Evolutionary conservation across 2,113 vertebrate genomes (phyloP).

Genomic region (Callithrix jacchus): DNA sequence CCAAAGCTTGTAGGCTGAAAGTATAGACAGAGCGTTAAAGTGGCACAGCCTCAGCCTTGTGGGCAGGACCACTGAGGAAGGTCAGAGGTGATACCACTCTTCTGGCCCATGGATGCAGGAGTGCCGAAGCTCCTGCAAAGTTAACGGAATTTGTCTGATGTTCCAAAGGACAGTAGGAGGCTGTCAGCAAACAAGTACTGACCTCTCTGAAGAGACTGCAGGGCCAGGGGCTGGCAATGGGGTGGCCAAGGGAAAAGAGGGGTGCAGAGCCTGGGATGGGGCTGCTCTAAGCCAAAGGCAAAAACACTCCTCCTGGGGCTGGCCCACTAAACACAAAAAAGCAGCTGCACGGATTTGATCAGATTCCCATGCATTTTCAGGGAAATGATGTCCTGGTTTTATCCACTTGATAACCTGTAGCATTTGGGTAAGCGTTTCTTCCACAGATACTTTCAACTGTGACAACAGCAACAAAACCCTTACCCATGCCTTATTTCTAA

Average conservation of each 20-base stretch:
- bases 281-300: neutral
- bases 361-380: conserved; percentile 45
- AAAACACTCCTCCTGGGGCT: conserved; percentile 26
- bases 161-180: neutral
- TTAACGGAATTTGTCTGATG: neutral
- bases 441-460: neutral
- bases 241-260: neutral
- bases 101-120: rapidly evolving
- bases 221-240: neutral
- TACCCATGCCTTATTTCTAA: neutral
- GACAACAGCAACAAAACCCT: neutral
- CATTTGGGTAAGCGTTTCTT: neutral
- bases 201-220: neutral
- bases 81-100: neutral
- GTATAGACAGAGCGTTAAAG: rapidly evolving
- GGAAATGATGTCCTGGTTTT: conserved; percentile 53
- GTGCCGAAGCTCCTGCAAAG: neutral
- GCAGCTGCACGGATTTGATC: conserved; percentile 53
- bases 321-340: neutral
- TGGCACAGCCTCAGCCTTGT: rapidly evolving
- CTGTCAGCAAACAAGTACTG: neutral
- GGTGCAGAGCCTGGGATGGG: neutral
- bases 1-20: rapidly evolving
- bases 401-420: neutral
- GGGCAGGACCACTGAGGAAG: rapidly evolving